A percentile compares a stretch with the other conserved stretches of the same genome.
Conservation (phyloP, 2,888 invertebrate species). For the Crematogaster levior region DNA sequence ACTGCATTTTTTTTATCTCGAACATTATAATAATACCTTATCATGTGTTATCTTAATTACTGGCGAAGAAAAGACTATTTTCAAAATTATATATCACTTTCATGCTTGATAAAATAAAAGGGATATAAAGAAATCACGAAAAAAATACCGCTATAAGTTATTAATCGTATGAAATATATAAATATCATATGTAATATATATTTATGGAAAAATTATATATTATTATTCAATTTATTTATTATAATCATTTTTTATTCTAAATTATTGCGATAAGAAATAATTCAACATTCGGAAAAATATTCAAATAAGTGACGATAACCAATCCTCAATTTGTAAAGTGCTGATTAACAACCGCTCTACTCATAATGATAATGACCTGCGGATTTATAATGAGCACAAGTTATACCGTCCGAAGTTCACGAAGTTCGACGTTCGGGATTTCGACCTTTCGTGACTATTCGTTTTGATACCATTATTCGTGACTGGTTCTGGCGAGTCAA, state of each 20-base stretch:
- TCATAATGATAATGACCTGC: constrained; percentile 19
- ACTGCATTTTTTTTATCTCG: background rate
- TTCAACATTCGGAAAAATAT: background rate
- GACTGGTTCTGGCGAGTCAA: constrained; percentile 32
- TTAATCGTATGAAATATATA: background rate
- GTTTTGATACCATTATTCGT: constrained; percentile 48
- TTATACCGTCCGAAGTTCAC: constrained; percentile 34
- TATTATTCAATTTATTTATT: too few species aligned
- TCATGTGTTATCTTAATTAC: too few species aligned
- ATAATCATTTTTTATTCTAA: background rate
- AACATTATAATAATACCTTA: too few species aligned
- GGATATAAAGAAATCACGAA: background rate
- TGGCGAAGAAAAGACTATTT: too few species aligned
- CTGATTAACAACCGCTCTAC: constrained; percentile 16
- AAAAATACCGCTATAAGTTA: background rate
- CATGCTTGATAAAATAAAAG: background rate
- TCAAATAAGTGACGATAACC: background rate
- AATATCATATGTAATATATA: background rate
- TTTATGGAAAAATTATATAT: background rate
- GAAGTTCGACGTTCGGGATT: constrained; percentile 37
- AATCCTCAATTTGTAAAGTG: background rate
- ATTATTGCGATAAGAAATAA: background rate
- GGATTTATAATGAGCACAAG: constrained; percentile 35
- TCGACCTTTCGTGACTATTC: constrained; percentile 49
- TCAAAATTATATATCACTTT: background rate